Evolutionary conservation across 2,113 vertebrate genomes (phyloP).

Genomic region (Eublepharis macularius): DNA sequence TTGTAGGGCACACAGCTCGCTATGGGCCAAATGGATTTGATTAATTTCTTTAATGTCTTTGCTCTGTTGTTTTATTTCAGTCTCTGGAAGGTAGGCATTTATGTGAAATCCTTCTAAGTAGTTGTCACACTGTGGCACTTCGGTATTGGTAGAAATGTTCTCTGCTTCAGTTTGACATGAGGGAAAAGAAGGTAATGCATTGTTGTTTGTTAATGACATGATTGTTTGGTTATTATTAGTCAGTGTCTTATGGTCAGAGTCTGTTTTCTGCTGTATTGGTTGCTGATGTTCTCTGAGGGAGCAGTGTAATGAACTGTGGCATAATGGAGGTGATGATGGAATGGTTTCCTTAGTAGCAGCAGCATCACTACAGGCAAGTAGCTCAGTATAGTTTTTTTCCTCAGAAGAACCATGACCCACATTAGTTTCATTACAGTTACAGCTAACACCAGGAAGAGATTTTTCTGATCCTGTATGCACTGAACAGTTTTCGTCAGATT

Average conservation of each 20-base stretch:
- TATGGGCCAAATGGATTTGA: conserved; percentile 70
- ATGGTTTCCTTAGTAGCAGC: conserved; percentile 51
- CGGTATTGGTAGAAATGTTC: conserved; percentile 50
- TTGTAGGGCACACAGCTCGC: conserved; percentile 80
- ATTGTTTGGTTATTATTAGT: conserved; percentile 16
- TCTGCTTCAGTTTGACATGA: not conserved
- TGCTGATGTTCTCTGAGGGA: conserved; percentile 51
- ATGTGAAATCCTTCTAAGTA: conserved; percentile 59
- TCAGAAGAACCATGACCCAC: not conserved
- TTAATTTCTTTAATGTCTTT: conserved; percentile 62
- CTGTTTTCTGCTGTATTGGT: conserved; percentile 42
- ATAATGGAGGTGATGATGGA: conserved; percentile 54
- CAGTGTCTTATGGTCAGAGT: conserved; percentile 19
- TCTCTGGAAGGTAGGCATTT: conserved; percentile 55
- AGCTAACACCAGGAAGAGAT: conserved; percentile 26
- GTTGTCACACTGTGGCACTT: conserved; percentile 51
- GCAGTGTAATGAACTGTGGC: conserved; percentile 50
- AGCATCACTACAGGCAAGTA: conserved; percentile 53
- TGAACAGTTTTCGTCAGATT: conserved; percentile 22
- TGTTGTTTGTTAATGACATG: conserved; percentile 29
- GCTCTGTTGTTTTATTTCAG: conserved; percentile 57
- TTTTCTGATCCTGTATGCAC: conserved; percentile 42
- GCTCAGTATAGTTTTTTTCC: conserved; percentile 22
- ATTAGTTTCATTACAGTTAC: conserved; percentile 38
- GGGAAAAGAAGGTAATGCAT: conserved; percentile 14